Evolutionary conservation across 1,140 invertebrate species (phyloP).

Genomic region (Drosophila hydei): DNA sequence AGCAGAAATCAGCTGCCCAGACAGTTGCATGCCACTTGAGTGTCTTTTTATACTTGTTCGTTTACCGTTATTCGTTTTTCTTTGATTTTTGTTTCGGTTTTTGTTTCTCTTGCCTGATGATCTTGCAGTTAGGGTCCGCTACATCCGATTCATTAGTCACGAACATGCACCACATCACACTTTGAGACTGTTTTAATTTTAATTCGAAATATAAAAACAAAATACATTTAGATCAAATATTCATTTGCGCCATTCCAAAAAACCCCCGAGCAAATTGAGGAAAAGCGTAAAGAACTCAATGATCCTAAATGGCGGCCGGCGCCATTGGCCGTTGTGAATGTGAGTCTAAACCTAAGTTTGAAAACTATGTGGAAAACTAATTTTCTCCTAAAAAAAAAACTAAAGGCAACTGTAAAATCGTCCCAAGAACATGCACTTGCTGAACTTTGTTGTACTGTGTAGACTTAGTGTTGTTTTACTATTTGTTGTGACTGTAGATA

Average conservation of each 20-base stretch:
- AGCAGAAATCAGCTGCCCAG: conserved; percentile 69
- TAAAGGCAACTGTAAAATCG: conserved; percentile 45
- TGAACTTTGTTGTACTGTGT: conserved; percentile 1
- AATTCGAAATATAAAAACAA: conserved; percentile 4
- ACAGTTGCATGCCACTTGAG: conserved; percentile 24
- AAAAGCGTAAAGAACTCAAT: conserved; percentile 85
- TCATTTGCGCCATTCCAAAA: conserved; percentile 86
- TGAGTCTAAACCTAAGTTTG: conserved; percentile 84
- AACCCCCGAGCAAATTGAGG: conserved; percentile 85
- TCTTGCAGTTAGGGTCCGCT: conserved; percentile 16
- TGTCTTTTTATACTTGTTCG: background rate
- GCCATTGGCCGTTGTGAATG: conserved; percentile 87
- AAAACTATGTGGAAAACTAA: conserved; percentile 7
- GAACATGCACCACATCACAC: background rate
- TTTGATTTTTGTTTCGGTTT: no score
- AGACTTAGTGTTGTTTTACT: background rate
- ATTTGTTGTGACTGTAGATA: background rate
- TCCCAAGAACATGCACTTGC: conserved; percentile 25
- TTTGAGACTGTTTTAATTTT: no score
- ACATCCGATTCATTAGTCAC: conserved; percentile 29
- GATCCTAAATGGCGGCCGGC: conserved; percentile 86
- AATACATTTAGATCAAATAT: conserved; percentile 86
- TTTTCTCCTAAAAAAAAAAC: conserved; percentile 2
- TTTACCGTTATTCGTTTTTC: no score
- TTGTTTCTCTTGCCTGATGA: background rate